Percentiles rank a stretch among this genome's conserved stretches.
Conservation (phyloP, 2,888 invertebrate species). For the Eupithecia vulgata region DNA sequence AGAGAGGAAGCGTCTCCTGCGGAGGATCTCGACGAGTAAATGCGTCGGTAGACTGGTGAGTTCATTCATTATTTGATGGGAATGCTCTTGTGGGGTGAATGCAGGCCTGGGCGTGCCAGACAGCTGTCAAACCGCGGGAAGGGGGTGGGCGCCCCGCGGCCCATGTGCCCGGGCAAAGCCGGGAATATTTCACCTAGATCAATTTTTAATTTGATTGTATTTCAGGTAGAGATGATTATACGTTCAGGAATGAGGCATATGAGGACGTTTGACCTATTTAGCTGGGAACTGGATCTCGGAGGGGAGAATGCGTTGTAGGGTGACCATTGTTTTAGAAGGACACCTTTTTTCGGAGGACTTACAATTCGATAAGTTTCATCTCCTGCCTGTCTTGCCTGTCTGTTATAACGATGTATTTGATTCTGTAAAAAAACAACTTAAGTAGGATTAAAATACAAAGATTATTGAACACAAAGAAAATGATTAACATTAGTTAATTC, state of each 20-base stretch:
- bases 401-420: background rate
- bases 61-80: slow-evolving; percentile 28
- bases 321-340: slow-evolving; percentile 46
- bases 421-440: background rate
- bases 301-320: slow-evolving; percentile 48
- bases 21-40: slow-evolving; percentile 92
- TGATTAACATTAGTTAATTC: background rate
- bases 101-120: slow-evolving; percentile 66
- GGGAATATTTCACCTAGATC: slow-evolving; percentile 53
- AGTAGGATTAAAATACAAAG: background rate
- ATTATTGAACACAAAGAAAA: background rate
- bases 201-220: slow-evolving; percentile 59
- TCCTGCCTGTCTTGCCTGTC: background rate
- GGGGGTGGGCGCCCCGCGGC: slow-evolving; percentile 44
- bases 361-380: background rate
- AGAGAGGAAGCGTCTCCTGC: slow-evolving; percentile 90
- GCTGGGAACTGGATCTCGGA: slow-evolving; percentile 46
- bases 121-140: slow-evolving; percentile 62
- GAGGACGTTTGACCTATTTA: slow-evolving; percentile 61
- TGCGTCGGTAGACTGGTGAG: slow-evolving; percentile 91
- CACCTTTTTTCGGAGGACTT: background rate
- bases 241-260: slow-evolving; percentile 55
- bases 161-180: slow-evolving; percentile 69
- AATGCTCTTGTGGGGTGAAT: slow-evolving; percentile 31
- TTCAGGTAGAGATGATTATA: slow-evolving; percentile 53